These are phyloP conservation scores for Volucella inanis DNA, from an alignment of 2,888 invertebrate genomes.

Conservation along the genomic window DNA sequence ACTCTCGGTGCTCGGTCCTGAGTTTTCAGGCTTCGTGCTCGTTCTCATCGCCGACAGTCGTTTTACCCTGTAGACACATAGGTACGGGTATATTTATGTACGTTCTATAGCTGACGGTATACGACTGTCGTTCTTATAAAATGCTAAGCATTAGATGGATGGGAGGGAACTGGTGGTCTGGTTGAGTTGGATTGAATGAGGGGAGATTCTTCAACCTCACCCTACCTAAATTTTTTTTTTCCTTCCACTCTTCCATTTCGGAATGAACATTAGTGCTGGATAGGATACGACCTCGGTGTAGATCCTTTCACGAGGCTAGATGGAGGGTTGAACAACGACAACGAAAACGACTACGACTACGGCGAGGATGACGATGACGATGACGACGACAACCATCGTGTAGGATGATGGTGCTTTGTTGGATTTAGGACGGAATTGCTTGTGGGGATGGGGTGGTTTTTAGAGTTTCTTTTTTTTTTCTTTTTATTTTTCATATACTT, in stretches of 20 bases:
- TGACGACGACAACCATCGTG: slow-evolving; percentile 62
- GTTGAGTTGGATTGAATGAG: background rate
- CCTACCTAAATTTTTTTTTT: slow-evolving; percentile 43
- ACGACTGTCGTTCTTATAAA: slow-evolving; percentile 72
- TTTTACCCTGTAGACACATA: slow-evolving; percentile 68
- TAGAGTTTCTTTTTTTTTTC: slow-evolving; percentile 25
- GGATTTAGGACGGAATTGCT: slow-evolving; percentile 74
- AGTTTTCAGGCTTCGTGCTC: background rate
- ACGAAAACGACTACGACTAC: slow-evolving; percentile 45
- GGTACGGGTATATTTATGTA: slow-evolving; percentile 22
- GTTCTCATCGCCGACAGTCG: slow-evolving; percentile 50
- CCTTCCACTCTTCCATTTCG: slow-evolving; percentile 57
- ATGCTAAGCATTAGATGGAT: slow-evolving; percentile 65
- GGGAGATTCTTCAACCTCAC: slow-evolving; percentile 64
- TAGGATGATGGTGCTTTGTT: slow-evolving; percentile 74
- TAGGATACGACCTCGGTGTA: slow-evolving; percentile 71
- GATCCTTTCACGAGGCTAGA: slow-evolving; percentile 68
- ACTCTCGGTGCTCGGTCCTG: no score
- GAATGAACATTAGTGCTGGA: slow-evolving; percentile 72
- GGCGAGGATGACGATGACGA: slow-evolving; percentile 51
- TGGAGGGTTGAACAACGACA: slow-evolving; percentile 69
- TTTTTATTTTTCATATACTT: slow-evolving; percentile 22
- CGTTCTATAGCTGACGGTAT: slow-evolving; percentile 61
- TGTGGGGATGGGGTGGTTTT: slow-evolving; percentile 68
- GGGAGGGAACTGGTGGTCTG: slow-evolving; percentile 18